These are phyloP conservation scores for Pollimyrus isidori DNA, from an alignment of 2,113 vertebrate species.

Conservation along the genomic window DNA sequence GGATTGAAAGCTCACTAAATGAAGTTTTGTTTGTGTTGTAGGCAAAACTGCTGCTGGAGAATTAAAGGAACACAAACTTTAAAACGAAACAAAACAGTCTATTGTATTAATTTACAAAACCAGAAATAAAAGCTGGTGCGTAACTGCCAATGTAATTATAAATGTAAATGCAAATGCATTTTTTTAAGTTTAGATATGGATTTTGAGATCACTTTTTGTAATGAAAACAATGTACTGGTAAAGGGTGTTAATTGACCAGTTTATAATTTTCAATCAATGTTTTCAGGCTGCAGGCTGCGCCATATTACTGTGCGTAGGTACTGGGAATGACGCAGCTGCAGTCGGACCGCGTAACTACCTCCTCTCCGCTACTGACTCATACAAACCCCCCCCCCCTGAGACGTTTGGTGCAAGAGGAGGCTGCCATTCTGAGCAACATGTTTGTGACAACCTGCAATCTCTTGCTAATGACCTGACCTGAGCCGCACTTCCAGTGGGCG, in stretches of 20 bases:
- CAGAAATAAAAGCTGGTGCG: neutral
- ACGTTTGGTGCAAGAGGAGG: neutral
- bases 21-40: conserved; percentile 53
- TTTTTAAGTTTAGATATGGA: neutral
- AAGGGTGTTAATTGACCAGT: neutral
- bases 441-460: neutral
- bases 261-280: neutral
- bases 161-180: neutral
- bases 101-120: conserved; percentile 1
- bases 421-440: neutral
- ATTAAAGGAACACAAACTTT: conserved; percentile 33
- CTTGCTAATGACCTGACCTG: neutral
- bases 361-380: neutral
- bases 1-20: conserved; percentile 67
- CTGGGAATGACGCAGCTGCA: neutral
- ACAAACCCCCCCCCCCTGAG: neutral
- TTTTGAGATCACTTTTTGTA: neutral
- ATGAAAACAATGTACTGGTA: neutral
- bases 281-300: neutral
- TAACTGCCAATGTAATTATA: neutral
- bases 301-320: neutral
- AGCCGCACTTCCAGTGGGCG: neutral
- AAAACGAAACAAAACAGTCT: conserved; percentile 8
- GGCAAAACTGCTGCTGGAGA: conserved; percentile 40
- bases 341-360: neutral